Evolutionary conservation across 2,888 invertebrate genomes (phyloP), one percentile per base, ranked within the genome.

Genomic region (Osedax frankpressi): DNA sequence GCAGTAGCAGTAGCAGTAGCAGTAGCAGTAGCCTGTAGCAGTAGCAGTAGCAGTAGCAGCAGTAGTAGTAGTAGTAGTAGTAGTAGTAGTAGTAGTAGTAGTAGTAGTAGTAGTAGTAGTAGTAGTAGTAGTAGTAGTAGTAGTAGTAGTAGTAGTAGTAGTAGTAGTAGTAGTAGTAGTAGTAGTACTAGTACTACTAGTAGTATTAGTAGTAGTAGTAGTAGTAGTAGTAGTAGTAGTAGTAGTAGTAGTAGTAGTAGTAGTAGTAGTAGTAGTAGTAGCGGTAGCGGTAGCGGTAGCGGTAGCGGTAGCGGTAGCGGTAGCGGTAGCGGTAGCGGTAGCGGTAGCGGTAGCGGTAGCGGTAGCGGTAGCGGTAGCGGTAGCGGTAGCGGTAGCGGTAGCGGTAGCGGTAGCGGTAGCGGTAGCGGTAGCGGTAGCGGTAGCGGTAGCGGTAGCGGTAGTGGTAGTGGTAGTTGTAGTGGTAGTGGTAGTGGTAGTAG

Each of bases 61-160:
- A 72, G 73, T 72, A 72, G 72, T 73, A 72, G 72, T 72, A 72
- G 72, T 72, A 73, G 72, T 72, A 73, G 72, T 71, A 71, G 67
- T 68, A 70, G 68, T 71, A 71, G 71, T 71, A 71, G 71, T 71
- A 71, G 71, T 71, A 71, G 71, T 71, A 71, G 71, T 71, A 71
- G 71, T 71, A 71, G 71, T 71, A 71, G 71, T 71, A 71, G 71
- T 71, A 71, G 71, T 71, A 71, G 71, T 71, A 71, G 71, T 71
- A 71, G 71, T 71, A 71, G 71, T 71, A 71, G 71, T 71, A 71
- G 71, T 71, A 71, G 71, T 71, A 71, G 71, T 71, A 71, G 71
- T 71, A 71, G 71, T 71, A 71, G 71, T 71, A 71, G 71, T 71
- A 71, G 71, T 71, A 71, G 71, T 71, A 71, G 71, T 71, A 71